Evolutionary conservation across 2,888 invertebrate species (phyloP).

Genomic region (Rhabditoides inermis): DNA sequence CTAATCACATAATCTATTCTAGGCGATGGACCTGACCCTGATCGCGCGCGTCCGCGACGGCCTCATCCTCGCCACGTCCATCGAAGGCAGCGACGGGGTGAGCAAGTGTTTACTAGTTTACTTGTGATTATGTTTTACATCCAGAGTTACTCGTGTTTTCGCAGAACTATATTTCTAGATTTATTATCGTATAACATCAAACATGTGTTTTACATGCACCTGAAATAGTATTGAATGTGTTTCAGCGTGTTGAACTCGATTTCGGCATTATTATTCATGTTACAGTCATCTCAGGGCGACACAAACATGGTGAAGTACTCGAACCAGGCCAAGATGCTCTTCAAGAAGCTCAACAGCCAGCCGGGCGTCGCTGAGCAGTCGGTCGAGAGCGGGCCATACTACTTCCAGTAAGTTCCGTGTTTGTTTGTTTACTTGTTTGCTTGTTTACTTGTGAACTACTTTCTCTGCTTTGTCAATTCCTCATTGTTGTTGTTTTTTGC

Average conservation of each 20-base stretch:
- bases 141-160: too few relatives aligned
- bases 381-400: slow-evolving; percentile 89
- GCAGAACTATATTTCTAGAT: too few relatives aligned
- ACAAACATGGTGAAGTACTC: slow-evolving; percentile 91
- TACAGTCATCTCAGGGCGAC: slow-evolving; percentile 77
- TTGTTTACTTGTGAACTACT: slow-evolving; percentile 3
- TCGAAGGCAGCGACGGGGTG: slow-evolving; percentile 94
- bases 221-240: too few relatives aligned
- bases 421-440: slow-evolving; percentile 1
- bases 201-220: too few relatives aligned
- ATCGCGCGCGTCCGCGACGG: slow-evolving; percentile 91
- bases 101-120: slow-evolving; percentile 25
- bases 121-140: too few relatives aligned
- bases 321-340: slow-evolving; percentile 96
- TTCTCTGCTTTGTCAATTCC: neutral
- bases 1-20: too few relatives aligned
- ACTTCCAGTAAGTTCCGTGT: slow-evolving; percentile 79
- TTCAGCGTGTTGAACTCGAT: too few relatives aligned
- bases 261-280: neutral
- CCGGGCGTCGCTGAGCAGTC: slow-evolving; percentile 84
- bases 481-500: neutral
- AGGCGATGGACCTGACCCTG: slow-evolving; percentile 94
- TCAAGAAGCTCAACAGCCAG: slow-evolving; percentile 75
- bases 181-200: too few relatives aligned
- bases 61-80: slow-evolving; percentile 84